Evolutionary conservation across 2,113 vertebrate species (phyloP).

Genomic region (Atrichornis clamosus): DNA sequence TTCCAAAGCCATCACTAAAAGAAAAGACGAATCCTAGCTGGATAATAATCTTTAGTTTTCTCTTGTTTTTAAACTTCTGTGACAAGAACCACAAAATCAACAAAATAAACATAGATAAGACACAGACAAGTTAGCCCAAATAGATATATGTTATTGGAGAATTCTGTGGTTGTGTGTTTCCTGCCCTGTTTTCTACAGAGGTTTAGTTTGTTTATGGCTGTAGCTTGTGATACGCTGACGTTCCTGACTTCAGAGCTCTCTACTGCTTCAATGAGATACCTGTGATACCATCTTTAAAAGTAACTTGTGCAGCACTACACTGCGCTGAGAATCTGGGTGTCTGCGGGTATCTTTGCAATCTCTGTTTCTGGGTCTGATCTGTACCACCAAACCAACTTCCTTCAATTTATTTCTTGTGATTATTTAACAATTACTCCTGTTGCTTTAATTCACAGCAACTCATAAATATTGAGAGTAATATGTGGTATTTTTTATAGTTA

Average conservation of each 20-base stretch:
- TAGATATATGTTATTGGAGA: not conserved
- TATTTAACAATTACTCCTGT: not conserved
- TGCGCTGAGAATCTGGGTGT: not conserved
- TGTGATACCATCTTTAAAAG: not conserved
- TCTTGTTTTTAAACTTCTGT: not conserved
- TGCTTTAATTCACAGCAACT: not conserved
- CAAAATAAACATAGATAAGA: not conserved
- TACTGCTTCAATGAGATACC: not conserved
- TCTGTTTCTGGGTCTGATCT: not conserved
- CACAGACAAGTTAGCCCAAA: not conserved
- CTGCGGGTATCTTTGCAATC: not conserved
- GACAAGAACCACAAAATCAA: not conserved
- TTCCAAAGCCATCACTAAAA: not conserved
- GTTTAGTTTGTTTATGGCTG: not conserved
- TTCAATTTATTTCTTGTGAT: not conserved
- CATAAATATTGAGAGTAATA: not conserved
- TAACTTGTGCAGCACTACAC: not conserved
- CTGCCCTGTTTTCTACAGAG: not conserved
- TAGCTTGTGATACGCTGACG: not conserved
- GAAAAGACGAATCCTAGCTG: not conserved
- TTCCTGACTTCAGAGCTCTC: not conserved
- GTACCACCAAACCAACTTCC: not conserved
- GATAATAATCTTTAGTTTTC: not conserved
- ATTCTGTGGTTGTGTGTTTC: not conserved
- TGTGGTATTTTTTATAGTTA: not conserved